A percentile compares a stretch with the other conserved stretches of the same genome.
Evolutionary conservation across 2,113 vertebrate species (phyloP).

Genomic region (Sapayoa aenigma): DNA sequence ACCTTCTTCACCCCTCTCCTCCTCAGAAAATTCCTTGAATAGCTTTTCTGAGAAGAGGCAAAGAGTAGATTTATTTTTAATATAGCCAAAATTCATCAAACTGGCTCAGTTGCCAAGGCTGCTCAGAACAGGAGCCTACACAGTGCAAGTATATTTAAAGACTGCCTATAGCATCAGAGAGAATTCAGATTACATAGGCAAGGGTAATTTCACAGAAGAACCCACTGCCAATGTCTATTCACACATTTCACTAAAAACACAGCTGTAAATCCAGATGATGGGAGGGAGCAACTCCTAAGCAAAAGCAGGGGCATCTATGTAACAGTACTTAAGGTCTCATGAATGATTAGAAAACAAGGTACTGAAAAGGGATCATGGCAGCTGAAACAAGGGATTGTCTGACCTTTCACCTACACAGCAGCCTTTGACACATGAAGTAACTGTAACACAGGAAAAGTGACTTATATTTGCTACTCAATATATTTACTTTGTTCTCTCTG

Average conservation of each 20-base stretch:
- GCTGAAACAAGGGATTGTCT: not conserved
- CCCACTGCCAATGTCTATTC: not conserved
- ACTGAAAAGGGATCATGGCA: not conserved
- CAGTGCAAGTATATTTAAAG: not conserved
- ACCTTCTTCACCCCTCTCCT: not conserved
- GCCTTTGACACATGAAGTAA: not conserved
- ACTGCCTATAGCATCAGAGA: not conserved
- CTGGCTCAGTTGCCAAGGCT: not conserved
- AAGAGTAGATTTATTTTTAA: not conserved
- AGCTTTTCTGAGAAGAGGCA: not conserved
- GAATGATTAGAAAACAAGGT: not conserved
- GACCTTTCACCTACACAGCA: not conserved
- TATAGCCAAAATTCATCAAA: not conserved
- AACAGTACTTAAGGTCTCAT: not conserved
- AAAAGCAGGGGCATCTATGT: not conserved
- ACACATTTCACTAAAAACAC: not conserved
- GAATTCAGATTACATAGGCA: not conserved
- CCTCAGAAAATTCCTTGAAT: not conserved
- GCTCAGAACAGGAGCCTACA: not conserved
- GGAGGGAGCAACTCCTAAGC: not conserved
- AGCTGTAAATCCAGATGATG: not conserved
- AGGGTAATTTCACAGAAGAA: not conserved
- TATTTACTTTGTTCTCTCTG: not conserved
- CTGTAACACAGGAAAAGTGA: not conserved
- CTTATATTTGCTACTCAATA: not conserved